Conservation (phyloP, 2,797 vertebrate genomes). For the Sebastes oblongus region DNA sequence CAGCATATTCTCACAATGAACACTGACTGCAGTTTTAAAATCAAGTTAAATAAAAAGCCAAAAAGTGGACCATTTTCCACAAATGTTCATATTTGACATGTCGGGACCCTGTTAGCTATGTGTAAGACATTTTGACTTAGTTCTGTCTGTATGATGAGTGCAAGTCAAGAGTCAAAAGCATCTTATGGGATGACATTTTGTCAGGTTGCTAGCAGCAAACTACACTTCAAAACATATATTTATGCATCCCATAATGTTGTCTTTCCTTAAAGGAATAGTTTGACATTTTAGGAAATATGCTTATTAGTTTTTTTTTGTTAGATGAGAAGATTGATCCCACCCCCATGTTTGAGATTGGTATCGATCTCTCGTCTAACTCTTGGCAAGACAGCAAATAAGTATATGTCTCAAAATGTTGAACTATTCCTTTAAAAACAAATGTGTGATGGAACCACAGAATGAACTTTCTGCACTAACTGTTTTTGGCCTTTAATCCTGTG, state of each 20-base stretch:
- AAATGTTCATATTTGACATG: not conserved
- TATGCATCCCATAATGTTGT: not conserved
- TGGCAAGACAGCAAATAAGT: too few relatives aligned
- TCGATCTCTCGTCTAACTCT: not conserved
- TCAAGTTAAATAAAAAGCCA: not conserved
- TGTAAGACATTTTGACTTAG: too few relatives aligned
- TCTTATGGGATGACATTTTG: not conserved
- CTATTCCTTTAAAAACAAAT: not conserved
- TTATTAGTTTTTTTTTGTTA: not conserved
- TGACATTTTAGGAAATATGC: too few relatives aligned
- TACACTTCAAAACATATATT: not conserved
- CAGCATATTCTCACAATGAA: not conserved
- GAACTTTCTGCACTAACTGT: not conserved
- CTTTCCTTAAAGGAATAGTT: not conserved
- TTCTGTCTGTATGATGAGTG: too few relatives aligned
- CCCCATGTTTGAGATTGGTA: not conserved
- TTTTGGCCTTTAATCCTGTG: not conserved
- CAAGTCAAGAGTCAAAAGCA: too few relatives aligned
- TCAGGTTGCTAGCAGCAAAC: not conserved
- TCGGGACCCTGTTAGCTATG: not conserved
- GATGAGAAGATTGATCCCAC: not conserved
- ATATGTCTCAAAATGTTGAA: not conserved
- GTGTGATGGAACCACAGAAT: conserved; percentile 3
- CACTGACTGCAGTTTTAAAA: not conserved
- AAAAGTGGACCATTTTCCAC: too few relatives aligned